phyloP scores from a whole-genome alignment of 2,113 vertebrate genomes.

The Polyodon spathula region DNA sequence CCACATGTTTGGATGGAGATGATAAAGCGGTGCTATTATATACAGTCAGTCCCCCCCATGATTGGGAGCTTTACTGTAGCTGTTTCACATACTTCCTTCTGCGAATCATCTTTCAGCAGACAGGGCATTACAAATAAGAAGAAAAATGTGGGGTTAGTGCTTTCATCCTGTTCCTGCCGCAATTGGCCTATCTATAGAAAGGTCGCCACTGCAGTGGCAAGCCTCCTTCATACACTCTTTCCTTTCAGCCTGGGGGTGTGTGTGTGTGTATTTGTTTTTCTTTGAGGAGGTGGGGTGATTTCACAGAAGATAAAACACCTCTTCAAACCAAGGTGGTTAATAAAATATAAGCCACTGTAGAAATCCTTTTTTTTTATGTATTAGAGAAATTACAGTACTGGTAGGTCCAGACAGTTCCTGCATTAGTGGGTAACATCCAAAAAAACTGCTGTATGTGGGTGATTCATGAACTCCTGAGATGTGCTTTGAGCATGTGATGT shows the following conservation, averaged over 20 bases:
- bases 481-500: no score
- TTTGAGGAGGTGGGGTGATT: constrained; percentile 17
- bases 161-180: constrained; percentile 16
- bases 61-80: constrained; percentile 28
- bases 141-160: constrained; percentile 20
- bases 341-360: constrained; percentile 11
- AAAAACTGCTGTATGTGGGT: no score
- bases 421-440: background rate
- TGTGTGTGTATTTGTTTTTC: constrained; percentile 27
- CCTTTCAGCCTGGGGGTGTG: constrained; percentile 23
- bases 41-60: constrained; percentile 21
- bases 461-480: no score
- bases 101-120: constrained; percentile 32
- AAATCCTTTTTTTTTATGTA: background rate
- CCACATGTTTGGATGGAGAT: constrained; percentile 64
- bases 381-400: constrained; percentile 17
- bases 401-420: background rate
- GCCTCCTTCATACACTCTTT: constrained; percentile 5
- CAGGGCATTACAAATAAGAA: constrained; percentile 20
- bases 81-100: constrained; percentile 50
- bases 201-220: constrained; percentile 10
- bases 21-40: constrained; percentile 43
- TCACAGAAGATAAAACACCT: constrained; percentile 26
- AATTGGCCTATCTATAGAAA: constrained; percentile 5
- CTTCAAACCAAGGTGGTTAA: constrained; percentile 18